Base-by-base conservation (phyloP, 2,888 invertebrate genomes). In the Hydrotaea cyrtoneurina region DNA sequence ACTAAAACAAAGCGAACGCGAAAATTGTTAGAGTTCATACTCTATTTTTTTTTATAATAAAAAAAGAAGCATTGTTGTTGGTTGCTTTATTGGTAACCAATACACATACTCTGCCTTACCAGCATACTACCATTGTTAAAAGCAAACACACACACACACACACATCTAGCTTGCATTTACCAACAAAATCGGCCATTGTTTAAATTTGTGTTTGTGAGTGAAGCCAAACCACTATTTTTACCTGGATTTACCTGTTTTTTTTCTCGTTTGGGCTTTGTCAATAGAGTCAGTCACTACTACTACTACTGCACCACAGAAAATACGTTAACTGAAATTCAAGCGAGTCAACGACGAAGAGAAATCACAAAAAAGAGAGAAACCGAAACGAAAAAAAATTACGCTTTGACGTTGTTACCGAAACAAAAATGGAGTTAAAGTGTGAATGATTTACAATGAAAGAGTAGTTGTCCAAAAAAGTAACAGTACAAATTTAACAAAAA, bases 171-270 rank as follows among this genome's bases (percentile, higher is more conserved):
- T 75, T 26, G 26, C 26, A 59, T 23, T 26, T 59, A 26, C 15
- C 13, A 59, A 26, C 59, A 59, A n/a, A n/a, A 59, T 23, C 62
- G 43, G 73, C 78, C 69, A 69, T 69, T 69, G 69, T 69, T 26
- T 13, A 23, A 69, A 43, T 82, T 80, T 59, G 83, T 88, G 86
- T 85, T 87, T 75, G 39, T 76, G 59, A 62, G 53, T 69, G 66
- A 10, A 78, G 62, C 21, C 74, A 79, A 89, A 89, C 90, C 88
- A 90, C 90, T 90, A 90, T 90, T 90, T 87, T 87, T 90, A 90
- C 90, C 90, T 90, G 90, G 90, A 89, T 85, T 90, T 91, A 90
- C 90, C 91, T 90, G 90, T 90, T 91, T 90, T 78, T 31, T 5
- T 69, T 26, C 15, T 31, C 7, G 5, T 62, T n/a, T n/a, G 31